Conservation (phyloP, 2,113 vertebrate species). For the Engystomops pustulosus region DNA sequence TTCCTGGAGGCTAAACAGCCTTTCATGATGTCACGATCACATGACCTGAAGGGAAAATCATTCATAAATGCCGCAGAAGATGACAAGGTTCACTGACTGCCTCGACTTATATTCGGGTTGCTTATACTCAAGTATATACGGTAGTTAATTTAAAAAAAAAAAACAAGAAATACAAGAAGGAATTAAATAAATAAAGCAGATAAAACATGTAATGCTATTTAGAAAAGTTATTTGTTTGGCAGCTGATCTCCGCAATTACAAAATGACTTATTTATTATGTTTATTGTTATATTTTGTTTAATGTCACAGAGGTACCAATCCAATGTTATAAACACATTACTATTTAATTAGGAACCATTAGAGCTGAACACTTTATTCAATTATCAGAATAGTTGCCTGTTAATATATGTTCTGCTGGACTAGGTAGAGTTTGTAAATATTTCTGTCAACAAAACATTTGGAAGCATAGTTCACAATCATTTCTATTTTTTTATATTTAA, state of each 20-base stretch:
- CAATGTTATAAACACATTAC: conserved; percentile 38
- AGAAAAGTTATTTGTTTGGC: background rate
- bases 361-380: conserved; percentile 27
- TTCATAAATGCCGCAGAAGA: too few relatives aligned
- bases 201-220: background rate
- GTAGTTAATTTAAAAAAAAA: too few relatives aligned
- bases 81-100: too few relatives aligned
- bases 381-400: conserved; percentile 35
- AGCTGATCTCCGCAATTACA: background rate
- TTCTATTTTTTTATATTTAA: too few relatives aligned
- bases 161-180: too few relatives aligned
- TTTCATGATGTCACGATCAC: too few relatives aligned
- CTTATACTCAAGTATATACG: too few relatives aligned
- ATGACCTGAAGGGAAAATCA: too few relatives aligned
- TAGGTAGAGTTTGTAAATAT: background rate
- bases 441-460: conserved; percentile 14
- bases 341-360: conserved; percentile 36
- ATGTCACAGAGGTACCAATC: conserved; percentile 19
- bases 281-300: background rate
- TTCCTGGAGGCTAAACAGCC: too few relatives aligned
- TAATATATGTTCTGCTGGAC: conserved; percentile 27
- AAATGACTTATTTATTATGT: conserved; percentile 1
- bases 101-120: too few relatives aligned
- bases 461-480: too few relatives aligned
- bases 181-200: too few relatives aligned